Evolutionary conservation across 1,140 invertebrate species (phyloP).

Genomic region (Diorhabda sublineata): DNA sequence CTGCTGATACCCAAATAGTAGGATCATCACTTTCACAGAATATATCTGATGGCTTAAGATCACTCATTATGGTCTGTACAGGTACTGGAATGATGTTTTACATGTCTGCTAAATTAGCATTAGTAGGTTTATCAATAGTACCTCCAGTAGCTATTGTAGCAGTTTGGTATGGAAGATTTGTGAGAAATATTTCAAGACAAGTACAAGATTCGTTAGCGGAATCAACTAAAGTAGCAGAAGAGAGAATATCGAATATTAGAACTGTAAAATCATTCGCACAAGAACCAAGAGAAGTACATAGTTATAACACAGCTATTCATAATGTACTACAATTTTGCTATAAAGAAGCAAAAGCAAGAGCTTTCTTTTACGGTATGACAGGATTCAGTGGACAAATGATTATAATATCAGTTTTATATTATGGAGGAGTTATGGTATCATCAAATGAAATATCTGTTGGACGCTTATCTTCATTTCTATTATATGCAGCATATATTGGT

Average conservation of each 20-base stretch:
- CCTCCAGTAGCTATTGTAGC: conserved; percentile 81
- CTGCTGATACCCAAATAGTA: conserved; percentile 85
- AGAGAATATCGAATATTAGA: conserved; percentile 88
- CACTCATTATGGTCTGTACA: conserved; percentile 75
- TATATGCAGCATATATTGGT: conserved; percentile 91
- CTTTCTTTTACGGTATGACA: conserved; percentile 89
- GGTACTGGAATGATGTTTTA: conserved; percentile 95
- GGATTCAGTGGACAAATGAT: conserved; percentile 91
- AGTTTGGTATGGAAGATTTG: conserved; percentile 84
- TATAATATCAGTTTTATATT: conserved; percentile 88
- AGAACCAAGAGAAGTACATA: conserved; percentile 70
- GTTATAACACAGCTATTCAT: conserved; percentile 67
- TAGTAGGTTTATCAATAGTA: conserved; percentile 81
- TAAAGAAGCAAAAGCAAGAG: conserved; percentile 81
- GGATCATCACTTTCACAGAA: conserved; percentile 90
- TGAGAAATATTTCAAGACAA: conserved; percentile 77
- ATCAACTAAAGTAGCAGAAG: conserved; percentile 79
- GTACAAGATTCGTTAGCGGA: conserved; percentile 81
- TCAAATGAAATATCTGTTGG: conserved; percentile 81
- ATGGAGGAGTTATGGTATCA: conserved; percentile 85
- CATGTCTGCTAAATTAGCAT: conserved; percentile 81
- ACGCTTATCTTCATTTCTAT: conserved; percentile 81
- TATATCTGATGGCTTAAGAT: conserved; percentile 88
- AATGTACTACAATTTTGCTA: conserved; percentile 76
- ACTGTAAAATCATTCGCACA: conserved; percentile 92